Base-by-base conservation (phyloP, 2,888 invertebrate species). In the Bellardia pandia region DNA sequence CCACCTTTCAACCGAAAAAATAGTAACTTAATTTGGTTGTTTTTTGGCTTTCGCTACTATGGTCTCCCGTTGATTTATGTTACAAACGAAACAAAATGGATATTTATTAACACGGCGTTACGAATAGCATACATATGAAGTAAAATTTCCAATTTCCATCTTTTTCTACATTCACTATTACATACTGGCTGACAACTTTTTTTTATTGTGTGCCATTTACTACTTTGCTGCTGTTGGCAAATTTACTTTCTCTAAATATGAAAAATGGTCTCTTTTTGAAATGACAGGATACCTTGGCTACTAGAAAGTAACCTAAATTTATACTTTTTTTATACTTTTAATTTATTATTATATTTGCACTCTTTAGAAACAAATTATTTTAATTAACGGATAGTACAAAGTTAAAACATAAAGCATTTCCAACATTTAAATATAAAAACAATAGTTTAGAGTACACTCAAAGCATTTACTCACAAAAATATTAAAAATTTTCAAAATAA, bases 71-170 rank as follows among this genome's bases (percentile, higher is more conserved):
- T 82, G 81, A 82, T 85, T 80, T 87, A 87, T 85, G 42, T 23
- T 64, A 13, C 56, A 42, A 79, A 45, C 37, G 42, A 23, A 82
- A 85, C 85, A 85, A 85, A 86, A 88, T 88, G 88, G 82, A 88
- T 86, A 88, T 88, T 86, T 86, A 86, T 82, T 86, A 77, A 79
- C 88, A 75, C 68, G 33, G 58, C 71, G 16, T 69, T 72, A 66
- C 72, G 72, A 71, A 69, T 37, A 56, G 53, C 68, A 69, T 75
- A 16, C 62, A 79, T 62, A 81, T 75, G 62, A 78, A 77, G 30
- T 64, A 3, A 16, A 68, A n/a, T 86, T 83, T 48, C 45, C 14
- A 66, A 16, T 30, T 51, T 78, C n/a, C 14, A 33, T 2, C 45
- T 84, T 72, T 37, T 62, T 84, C 33, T 72, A 13, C n/a, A 9